Evolutionary conservation across 92 coral and sea anemone genomes (phyloP).

Genomic region (Palythoa grandiflora): DNA sequence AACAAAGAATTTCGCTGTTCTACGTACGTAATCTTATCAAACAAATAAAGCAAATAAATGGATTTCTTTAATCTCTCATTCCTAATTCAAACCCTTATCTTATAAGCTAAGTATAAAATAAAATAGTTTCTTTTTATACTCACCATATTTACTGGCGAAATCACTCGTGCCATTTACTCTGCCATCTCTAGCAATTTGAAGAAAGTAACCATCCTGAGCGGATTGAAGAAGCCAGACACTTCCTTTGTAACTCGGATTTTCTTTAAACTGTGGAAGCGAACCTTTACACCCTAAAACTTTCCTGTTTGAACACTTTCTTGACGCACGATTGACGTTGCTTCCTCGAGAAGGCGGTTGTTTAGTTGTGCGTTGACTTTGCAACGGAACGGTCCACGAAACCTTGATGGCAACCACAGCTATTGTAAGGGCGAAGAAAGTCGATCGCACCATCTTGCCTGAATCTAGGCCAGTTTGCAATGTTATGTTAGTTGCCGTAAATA

Average conservation of each 20-base stretch:
- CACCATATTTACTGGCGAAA: constrained; percentile 6
- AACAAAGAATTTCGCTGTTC: too few relatives aligned
- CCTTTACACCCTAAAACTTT: neutral
- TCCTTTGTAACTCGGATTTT: constrained; percentile 25
- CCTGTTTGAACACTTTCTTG: constrained; percentile 7
- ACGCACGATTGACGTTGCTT: neutral
- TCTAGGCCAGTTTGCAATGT: constrained; percentile 34
- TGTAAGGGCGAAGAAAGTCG: neutral
- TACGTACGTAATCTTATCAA: neutral
- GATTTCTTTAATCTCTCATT: neutral
- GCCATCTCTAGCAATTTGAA: constrained; percentile 28
- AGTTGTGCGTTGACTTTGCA: constrained; percentile 15
- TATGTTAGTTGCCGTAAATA: constrained; percentile 25
- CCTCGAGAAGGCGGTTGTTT: neutral
- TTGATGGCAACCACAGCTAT: constrained; percentile 5
- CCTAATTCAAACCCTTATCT: constrained; percentile 1
- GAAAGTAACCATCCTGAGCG: neutral
- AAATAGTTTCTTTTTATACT: neutral
- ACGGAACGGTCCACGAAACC: constrained; percentile 7
- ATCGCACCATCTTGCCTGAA: constrained; percentile 38
- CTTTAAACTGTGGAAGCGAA: constrained; percentile 3
- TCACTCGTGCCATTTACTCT: constrained; percentile 22
- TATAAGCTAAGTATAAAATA: neutral
- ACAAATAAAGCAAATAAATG: neutral
- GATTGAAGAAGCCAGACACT: constrained; percentile 1